Base-by-base conservation (phyloP, 2,797 vertebrate species). In the Onychomys arenicola region DNA sequence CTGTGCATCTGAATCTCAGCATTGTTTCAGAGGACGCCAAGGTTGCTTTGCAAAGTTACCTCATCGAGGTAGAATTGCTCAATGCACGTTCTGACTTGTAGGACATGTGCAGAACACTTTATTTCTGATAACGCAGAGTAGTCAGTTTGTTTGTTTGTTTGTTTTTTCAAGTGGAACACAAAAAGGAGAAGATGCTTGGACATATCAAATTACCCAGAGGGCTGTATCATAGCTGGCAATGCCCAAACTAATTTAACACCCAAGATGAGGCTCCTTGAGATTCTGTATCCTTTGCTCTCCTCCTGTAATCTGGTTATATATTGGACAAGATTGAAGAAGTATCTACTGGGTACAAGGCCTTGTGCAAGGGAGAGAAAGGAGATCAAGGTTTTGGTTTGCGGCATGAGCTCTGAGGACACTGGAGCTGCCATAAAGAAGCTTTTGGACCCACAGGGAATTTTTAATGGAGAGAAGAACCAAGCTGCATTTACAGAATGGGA, bases 101-200 rank as follows among this genome's bases (percentile, higher is more conserved):
- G 34, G 12, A 61, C 34, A 61, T 1, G 25, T 23, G 10, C 9
- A 85, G 77, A 89, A 65, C 11, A 49, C 9, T 59, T 88, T 25
- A 71, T 89, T 27, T 71, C 55, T 91, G 73, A 25, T 49, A 57
- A 82, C 86, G 61, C 10, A 12, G 11, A 92, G n/a, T 25, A 76
- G 52, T 73, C 5, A 25, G 37, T 83, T 61, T 83, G 29, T 85
- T 43, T 91, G 9, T 63, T 43, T 84, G 5, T 23, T 84, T 49
- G 46, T 49, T 49, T 23, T 59, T 29, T 55, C 43, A 85, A 65
- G n/a, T 85, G 61, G 32, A 49, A 67, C 23, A 65, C 37, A 88
- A 84, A 96, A 85, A 43, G 90, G 25, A 25, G 5, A 94, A 83
- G 32, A 7, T 71, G 40, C 81, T 92, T 96, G 25, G 40, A 25